Evolutionary conservation across 2,113 vertebrate genomes (phyloP), one percentile per base, ranked within the genome.

Genomic region (Cephalopterus ornatus): DNA sequence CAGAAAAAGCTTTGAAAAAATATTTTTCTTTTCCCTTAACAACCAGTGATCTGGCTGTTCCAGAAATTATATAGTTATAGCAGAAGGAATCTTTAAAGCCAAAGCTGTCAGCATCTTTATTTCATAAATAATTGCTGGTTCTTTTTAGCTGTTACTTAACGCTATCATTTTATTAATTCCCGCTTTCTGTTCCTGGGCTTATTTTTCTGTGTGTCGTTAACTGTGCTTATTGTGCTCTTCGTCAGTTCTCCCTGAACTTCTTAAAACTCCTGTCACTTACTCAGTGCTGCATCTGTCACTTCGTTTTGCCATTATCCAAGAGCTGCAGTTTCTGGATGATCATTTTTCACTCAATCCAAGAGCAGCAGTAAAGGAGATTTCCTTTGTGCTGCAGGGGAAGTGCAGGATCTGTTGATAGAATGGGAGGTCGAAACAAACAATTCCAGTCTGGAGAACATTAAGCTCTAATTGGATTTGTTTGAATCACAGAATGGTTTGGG

Each of bases 161-260:
- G 23, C 85, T 97, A 93, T 97, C 94, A 96, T 95, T 95, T 95
- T n/a, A 95, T 87, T 95, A 97, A 95, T 97, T 97, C 77, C 95
- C 95, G 92, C 93, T 93, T 96, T 96, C 92, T 95, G 85, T 87
- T 93, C 94, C 55, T 2, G 61, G 47, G 53, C 73, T 61, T 61
- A 66, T 89, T 96, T 97, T 87, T 19, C 52, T 8, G 68, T 47
- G 55, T 81, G 92, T 42, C 55, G 92, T 66, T 91, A 52, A 80
- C 89, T 63, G 58, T 71, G 89, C 93, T 92, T 46, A 95, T 94
- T 96, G 92, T 95, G 93, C 89, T 85, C 46, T 52, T 52, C 53
- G 11, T 93, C 93, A 82, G 58, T 53, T 95, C 91, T 89, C 67
- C 86, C 22, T 61, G 74, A 96, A 83, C 93, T 94, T 65, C 89